Evolutionary conservation across 2,797 vertebrate genomes (phyloP).

Genomic region (Sebastolobus altivelis): DNA sequence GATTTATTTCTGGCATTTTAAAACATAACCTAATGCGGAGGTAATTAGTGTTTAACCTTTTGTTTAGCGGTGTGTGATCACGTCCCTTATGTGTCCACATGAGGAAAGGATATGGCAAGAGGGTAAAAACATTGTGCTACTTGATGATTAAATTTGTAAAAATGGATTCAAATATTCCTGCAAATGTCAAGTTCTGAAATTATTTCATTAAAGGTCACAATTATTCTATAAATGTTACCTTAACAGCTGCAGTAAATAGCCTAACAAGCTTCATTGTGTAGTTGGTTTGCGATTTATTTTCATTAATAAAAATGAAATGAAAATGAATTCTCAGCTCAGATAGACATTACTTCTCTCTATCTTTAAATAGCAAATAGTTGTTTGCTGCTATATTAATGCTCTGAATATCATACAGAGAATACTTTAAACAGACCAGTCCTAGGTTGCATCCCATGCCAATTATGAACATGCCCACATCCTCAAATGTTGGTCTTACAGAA

Average conservation of each 20-base stretch:
- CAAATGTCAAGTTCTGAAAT: background rate
- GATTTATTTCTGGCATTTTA: background rate
- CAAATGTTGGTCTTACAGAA: background rate
- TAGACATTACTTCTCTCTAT: background rate
- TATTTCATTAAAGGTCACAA: background rate
- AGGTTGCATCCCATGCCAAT: background rate
- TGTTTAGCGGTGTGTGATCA: background rate
- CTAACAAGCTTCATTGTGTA: background rate
- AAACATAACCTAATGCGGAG: background rate
- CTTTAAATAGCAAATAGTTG: background rate
- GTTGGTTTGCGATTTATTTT: background rate
- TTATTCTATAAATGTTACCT: background rate
- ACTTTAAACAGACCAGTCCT: background rate
- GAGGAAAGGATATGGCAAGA: background rate
- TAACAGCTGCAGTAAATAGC: background rate
- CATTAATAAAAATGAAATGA: background rate
- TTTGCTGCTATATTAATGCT: background rate
- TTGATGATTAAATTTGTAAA: background rate
- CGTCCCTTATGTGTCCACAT: background rate
- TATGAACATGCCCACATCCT: background rate
- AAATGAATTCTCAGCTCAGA: background rate
- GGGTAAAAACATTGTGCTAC: too few relatives aligned
- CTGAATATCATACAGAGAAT: background rate
- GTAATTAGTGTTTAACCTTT: background rate
- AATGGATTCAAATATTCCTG: background rate